Evolutionary conservation across 1,140 invertebrate genomes (phyloP).

Genomic region (Bombus impatiens): DNA sequence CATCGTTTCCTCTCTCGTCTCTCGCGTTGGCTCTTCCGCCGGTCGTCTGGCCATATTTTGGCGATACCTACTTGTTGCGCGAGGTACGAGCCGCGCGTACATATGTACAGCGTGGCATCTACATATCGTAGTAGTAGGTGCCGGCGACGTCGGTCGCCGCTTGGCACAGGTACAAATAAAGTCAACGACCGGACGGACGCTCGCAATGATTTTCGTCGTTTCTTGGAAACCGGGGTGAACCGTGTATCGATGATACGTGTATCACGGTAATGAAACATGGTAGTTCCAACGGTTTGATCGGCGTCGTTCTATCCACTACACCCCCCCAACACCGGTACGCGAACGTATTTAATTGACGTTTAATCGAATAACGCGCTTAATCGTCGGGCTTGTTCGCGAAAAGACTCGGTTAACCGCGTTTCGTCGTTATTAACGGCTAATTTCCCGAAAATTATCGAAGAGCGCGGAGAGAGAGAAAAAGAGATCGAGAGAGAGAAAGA

Average conservation of each 20-base stretch:
- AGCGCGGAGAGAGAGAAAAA: slow-evolving; percentile 1
- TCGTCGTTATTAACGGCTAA: slow-evolving; percentile 65
- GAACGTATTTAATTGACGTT: slow-evolving; percentile 14
- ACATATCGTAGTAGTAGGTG: slow-evolving; percentile 53
- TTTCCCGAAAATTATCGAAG: slow-evolving; percentile 61
- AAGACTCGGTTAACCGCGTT: slow-evolving; percentile 61
- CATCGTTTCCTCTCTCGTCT: slow-evolving; percentile 2
- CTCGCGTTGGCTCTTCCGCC: neutral
- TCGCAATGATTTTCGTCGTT: slow-evolving; percentile 61
- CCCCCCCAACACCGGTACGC: neutral
- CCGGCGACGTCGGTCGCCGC: slow-evolving; percentile 38
- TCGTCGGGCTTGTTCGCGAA: slow-evolving; percentile 38
- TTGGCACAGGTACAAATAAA: slow-evolving; percentile 61
- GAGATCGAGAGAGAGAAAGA: too few species aligned
- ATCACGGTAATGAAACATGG: neutral
- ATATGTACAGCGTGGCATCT: slow-evolving; percentile 51
- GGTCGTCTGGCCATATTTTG: slow-evolving; percentile 74
- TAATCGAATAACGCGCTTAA: slow-evolving; percentile 48
- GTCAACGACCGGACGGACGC: slow-evolving; percentile 56
- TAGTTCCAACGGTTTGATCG: neutral
- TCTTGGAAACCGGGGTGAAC: slow-evolving; percentile 9
- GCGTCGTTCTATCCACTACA: neutral
- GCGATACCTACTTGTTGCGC: slow-evolving; percentile 80
- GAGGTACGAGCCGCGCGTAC: slow-evolving; percentile 59
- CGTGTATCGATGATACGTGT: too few species aligned